Percentiles rank a stretch among this genome's conserved stretches.
Evolutionary conservation across 1,140 invertebrate species (phyloP).

Genomic region (Rhopalosiphum maidis): DNA sequence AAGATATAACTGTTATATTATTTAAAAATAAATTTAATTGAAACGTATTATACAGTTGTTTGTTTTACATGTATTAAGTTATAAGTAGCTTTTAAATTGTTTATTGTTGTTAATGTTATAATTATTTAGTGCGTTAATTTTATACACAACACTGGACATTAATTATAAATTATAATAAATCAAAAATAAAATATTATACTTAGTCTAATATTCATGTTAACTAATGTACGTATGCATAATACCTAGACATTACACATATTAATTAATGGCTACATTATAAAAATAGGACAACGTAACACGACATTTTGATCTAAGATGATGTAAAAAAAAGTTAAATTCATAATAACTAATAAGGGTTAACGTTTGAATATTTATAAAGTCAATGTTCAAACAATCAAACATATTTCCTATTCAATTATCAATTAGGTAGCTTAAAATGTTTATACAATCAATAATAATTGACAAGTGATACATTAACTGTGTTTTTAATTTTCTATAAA

Average conservation of each 20-base stretch:
- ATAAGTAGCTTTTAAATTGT: too few relatives aligned
- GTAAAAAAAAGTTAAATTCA: neutral
- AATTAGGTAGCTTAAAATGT: neutral
- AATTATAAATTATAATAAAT: neutral
- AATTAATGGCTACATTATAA: neutral
- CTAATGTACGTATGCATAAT: neutral
- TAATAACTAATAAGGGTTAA: neutral
- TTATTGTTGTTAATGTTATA: neutral
- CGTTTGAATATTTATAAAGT: slow-evolving; percentile 4
- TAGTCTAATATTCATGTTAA: neutral
- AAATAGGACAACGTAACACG: neutral
- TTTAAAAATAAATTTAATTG: neutral
- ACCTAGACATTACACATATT: neutral
- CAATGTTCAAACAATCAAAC: neutral
- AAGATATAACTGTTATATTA: neutral
- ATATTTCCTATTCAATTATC: slow-evolving; percentile 8
- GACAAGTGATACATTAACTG: too few relatives aligned
- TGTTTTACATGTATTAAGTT: neutral
- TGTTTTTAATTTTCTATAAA: too few relatives aligned
- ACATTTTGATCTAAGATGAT: slow-evolving; percentile 13
- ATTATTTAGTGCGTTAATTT: neutral
- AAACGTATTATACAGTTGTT: neutral
- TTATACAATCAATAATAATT: neutral
- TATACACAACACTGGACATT: neutral
- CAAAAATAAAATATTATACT: neutral